phyloP scores from a whole-genome alignment of 2,113 vertebrate genomes.

The Pseudopipra pipra region DNA sequence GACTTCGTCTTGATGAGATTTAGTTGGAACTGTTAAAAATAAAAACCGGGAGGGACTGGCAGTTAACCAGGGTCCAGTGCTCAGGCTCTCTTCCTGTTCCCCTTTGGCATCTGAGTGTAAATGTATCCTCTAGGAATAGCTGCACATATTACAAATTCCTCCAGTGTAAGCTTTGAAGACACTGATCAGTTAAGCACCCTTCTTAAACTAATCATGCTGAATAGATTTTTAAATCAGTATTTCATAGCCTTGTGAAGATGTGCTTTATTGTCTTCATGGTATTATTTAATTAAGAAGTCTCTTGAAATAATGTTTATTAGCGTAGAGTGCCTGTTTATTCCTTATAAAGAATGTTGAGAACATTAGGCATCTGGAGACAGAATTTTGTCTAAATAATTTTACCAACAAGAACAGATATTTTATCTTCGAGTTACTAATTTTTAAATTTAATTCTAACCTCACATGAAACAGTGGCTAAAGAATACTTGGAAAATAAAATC shows the following conservation, averaged over 20 bases:
- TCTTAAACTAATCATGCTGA: neutral
- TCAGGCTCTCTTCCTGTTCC: neutral
- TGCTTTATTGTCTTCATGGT: neutral
- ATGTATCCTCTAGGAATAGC: neutral
- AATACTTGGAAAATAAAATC: neutral
- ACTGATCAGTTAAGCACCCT: neutral
- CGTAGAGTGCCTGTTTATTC: neutral
- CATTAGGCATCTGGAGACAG: neutral
- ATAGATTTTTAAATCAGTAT: slow-evolving; percentile 6
- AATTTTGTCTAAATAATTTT: slow-evolving; percentile 3
- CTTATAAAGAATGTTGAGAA: neutral
- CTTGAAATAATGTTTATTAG: neutral
- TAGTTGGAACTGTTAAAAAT: neutral
- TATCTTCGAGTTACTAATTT: neutral
- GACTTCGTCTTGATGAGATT: neutral
- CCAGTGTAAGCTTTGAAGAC: neutral
- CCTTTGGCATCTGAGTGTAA: neutral
- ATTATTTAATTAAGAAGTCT: slow-evolving; percentile 34
- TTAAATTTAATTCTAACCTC: neutral
- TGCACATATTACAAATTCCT: neutral
- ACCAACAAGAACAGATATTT: neutral
- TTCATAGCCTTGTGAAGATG: neutral
- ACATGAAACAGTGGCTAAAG: neutral
- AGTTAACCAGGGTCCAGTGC: neutral
- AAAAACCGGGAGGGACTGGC: neutral